These are phyloP conservation scores for Stramonita haemastoma DNA, from an alignment of 2,888 invertebrate genomes.

Conservation along the genomic window DNA sequence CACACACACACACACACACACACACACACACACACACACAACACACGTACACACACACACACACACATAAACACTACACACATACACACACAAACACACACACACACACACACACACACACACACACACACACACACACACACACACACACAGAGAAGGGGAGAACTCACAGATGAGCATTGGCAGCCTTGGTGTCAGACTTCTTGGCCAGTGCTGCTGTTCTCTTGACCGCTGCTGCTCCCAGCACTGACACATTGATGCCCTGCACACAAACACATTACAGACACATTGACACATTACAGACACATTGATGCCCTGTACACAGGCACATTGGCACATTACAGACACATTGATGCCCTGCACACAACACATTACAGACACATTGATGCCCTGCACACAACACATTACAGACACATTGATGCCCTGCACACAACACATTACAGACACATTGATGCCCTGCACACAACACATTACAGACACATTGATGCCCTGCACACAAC, in stretches of 20 bases:
- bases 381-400: no score
- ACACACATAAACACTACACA: not conserved
- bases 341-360: no score
- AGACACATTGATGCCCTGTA: not conserved
- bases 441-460: no score
- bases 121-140: not conserved
- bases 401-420: conserved; percentile 70
- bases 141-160: not conserved
- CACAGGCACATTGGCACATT: no score
- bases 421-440: conserved; percentile 52
- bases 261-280: conserved; percentile 52
- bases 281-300: not conserved
- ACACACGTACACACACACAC: no score
- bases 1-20: no score
- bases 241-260: conserved; percentile 67
- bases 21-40: no score
- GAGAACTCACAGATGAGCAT: conserved; percentile 61
- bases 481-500: no score
- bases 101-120: not conserved
- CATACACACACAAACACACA: not conserved
- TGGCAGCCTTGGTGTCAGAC: conserved; percentile 57
- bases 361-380: no score
- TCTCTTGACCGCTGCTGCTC: conserved; percentile 62
- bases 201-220: conserved; percentile 61
- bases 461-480: no score